Evolutionary conservation across 1,140 invertebrate genomes (phyloP), one percentile per base, ranked within the genome.

Genomic region (Oncopeltus fasciatus): DNA sequence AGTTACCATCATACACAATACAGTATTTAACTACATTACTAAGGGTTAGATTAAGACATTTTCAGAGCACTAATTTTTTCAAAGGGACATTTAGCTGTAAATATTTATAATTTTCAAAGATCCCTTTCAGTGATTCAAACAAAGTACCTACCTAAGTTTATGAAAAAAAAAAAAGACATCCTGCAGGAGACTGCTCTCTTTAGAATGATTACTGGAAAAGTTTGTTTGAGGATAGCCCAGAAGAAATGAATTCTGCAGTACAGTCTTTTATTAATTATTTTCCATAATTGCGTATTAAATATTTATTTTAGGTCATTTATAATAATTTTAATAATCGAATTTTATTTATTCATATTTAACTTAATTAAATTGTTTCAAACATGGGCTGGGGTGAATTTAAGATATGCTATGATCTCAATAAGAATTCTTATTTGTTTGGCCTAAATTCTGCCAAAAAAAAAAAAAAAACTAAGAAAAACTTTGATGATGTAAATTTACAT

Each of bases 371-470:
- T 57, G 18, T 29, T 57, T 38, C 20, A n/a, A 8, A 21, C 29
- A 57, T 57, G 56, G 56, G 56, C 56, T 31, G 56, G 56, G 56
- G 18, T 57, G 56, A 57, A 18, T 57, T 26, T 57, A n/a, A 57
- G 56, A 21, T 33, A 57, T n/a, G n/a, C n/a, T n/a, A n/a, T 57
- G 56, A 57, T 57, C 56, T 57, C 56, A 57, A 33, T n/a, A 21
- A 38, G 26, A 53, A 12, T 24, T 53, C 21, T 53, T 24, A 18
- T 21, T 57, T 38, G 29, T 57, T 57, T 57, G 56, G 56, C 56
- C 56, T 57, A 57, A 49, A 57, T 29, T 57, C 28, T 57, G 28
- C 28, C 28, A 33, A 57, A 57, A 16, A 28, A 33, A 18, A 57
- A 57, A 33, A 24, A 20, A 24, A 49, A 49, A 8, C n/a, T n/a